These are phyloP conservation scores for Umimayanthus chanpuru DNA, from an alignment of 92 coral and sea anemone genomes.

Conservation along the genomic window DNA sequence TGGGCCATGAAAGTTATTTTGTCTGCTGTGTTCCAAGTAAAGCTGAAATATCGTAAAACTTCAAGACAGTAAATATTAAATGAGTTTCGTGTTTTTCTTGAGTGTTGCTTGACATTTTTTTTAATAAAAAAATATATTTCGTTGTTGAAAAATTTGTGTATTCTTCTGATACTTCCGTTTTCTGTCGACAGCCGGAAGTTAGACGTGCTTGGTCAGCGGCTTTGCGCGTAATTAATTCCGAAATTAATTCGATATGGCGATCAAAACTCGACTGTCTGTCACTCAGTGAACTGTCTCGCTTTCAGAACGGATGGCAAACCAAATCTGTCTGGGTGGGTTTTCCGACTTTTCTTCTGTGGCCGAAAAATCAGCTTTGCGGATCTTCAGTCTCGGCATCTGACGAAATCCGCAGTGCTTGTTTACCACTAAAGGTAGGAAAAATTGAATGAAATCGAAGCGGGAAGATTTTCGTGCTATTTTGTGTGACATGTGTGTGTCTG, in stretches of 20 bases:
- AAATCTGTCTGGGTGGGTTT: slow-evolving; percentile 45
- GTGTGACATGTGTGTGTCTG: slow-evolving; percentile 45
- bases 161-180: no score
- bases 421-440: slow-evolving; percentile 14
- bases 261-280: slow-evolving; percentile 39
- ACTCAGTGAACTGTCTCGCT: slow-evolving; percentile 45
- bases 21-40: no score
- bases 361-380: neutral
- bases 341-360: slow-evolving; percentile 9
- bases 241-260: slow-evolving; percentile 46
- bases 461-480: slow-evolving; percentile 10
- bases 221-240: neutral
- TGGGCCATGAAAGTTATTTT: no score
- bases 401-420: slow-evolving; percentile 6
- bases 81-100: no score
- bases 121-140: no score
- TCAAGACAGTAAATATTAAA: no score
- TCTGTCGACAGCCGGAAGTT: no score
- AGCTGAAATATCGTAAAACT: no score
- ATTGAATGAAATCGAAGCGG: neutral
- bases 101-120: no score
- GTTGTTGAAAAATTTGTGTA: no score
- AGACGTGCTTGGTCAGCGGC: slow-evolving; percentile 23
- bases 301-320: slow-evolving; percentile 23
- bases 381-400: neutral